phyloP scores from a whole-genome alignment of 1,140 invertebrate species.

The Drosophila sulfurigaster region DNA sequence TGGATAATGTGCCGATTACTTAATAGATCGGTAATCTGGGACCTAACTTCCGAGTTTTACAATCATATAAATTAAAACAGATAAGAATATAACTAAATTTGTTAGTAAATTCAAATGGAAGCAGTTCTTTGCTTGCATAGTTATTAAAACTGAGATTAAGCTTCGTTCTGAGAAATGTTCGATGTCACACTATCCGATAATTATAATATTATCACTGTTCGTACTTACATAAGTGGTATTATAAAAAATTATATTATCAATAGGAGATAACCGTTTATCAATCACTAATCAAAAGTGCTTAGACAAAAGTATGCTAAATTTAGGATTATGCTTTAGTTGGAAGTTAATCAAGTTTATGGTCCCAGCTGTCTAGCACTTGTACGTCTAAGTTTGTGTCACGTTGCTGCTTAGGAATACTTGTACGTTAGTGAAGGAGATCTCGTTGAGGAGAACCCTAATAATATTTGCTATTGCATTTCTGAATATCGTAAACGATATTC shows the following conservation, averaged over 20 bases:
- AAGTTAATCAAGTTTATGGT: conserved; percentile 25
- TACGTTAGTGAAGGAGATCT: conserved; percentile 30
- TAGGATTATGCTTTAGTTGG: conserved; percentile 10
- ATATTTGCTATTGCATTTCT: conserved; percentile 44
- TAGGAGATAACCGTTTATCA: background rate
- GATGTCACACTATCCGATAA: background rate
- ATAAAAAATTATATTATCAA: background rate
- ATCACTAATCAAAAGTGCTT: background rate
- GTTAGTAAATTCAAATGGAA: background rate
- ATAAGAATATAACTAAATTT: background rate
- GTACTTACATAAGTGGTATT: background rate
- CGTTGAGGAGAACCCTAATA: conserved; percentile 12
- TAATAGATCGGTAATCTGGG: conserved; percentile 48
- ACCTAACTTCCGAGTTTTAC: conserved; percentile 21
- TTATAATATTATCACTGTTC: conserved; percentile 9
- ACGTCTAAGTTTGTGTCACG: conserved; percentile 23
- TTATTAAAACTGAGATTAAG: background rate
- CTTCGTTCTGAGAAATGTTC: background rate
- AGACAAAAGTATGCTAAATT: conserved; percentile 2
- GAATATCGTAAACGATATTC: conserved; percentile 31
- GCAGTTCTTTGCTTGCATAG: background rate
- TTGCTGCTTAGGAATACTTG: conserved; percentile 50
- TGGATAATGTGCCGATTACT: conserved; percentile 43
- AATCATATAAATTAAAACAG: background rate
- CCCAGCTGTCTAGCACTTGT: conserved; percentile 33